A percentile compares a stretch with the other conserved stretches of the same genome.
These are phyloP conservation scores for Neoaliturus tenellus DNA, from an alignment of 2,888 invertebrate genomes.

Conservation along the genomic window DNA sequence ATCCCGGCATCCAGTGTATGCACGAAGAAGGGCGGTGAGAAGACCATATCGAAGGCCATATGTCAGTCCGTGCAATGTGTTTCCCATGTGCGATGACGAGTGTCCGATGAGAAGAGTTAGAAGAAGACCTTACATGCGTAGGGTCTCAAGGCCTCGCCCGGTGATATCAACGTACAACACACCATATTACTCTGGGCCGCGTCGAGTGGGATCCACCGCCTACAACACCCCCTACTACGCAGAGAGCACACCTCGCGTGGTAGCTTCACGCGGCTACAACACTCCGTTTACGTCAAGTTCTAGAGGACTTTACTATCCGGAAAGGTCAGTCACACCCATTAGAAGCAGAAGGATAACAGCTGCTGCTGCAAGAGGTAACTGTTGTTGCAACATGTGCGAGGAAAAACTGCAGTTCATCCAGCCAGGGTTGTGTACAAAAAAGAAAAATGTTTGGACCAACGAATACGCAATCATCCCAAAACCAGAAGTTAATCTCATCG, in stretches of 20 bases:
- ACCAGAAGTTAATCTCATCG: slow-evolving; percentile 2
- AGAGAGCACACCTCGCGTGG: background rate
- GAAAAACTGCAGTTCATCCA: slow-evolving; percentile 41
- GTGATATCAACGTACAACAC: background rate
- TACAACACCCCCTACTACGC: background rate
- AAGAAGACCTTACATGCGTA: background rate
- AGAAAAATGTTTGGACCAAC: slow-evolving; percentile 31
- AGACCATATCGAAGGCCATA: background rate
- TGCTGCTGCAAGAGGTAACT: background rate
- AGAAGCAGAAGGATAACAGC: background rate
- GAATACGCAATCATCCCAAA: slow-evolving; percentile 34
- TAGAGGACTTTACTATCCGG: background rate
- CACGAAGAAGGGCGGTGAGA: background rate
- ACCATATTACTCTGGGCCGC: background rate
- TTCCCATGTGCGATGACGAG: background rate
- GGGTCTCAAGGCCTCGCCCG: background rate
- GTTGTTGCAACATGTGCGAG: background rate
- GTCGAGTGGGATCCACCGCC: background rate
- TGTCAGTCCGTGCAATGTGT: background rate
- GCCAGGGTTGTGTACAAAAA: slow-evolving; percentile 20
- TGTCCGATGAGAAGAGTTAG: background rate
- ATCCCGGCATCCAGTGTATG: too few relatives aligned
- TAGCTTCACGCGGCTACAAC: background rate
- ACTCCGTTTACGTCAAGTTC: background rate
- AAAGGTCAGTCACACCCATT: background rate